A percentile compares a stretch with the other conserved stretches of the same genome.
Evolutionary conservation across 2,113 vertebrate species (phyloP).

Genomic region (human): DNA sequence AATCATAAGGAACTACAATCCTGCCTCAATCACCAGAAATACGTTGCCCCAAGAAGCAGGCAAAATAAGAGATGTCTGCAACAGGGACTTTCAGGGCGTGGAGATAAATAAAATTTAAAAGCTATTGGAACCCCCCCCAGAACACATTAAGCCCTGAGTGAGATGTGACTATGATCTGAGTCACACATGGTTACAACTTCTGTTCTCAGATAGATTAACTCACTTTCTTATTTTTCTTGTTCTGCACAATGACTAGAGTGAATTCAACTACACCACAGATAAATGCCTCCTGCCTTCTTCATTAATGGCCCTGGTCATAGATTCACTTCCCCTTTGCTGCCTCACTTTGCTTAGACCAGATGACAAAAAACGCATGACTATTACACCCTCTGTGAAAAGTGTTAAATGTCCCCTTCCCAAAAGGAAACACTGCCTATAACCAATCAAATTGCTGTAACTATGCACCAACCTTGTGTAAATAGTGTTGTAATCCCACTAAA

Average conservation of each 20-base stretch:
- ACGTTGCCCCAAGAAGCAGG: background rate
- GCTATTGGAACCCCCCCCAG: background rate
- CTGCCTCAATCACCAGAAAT: background rate
- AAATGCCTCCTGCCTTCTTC: background rate
- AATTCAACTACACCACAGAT: background rate
- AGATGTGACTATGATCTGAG: background rate
- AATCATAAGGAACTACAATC: background rate
- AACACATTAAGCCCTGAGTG: background rate
- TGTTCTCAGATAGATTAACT: background rate
- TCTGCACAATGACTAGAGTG: background rate
- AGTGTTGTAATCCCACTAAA: background rate
- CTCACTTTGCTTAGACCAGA: background rate
- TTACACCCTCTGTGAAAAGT: background rate
- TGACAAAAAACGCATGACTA: background rate
- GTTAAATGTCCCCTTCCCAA: background rate
- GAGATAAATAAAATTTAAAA: background rate
- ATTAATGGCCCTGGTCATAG: background rate
- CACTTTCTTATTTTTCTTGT: background rate
- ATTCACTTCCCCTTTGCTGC: background rate
- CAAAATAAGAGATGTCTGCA: background rate
- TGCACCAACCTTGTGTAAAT: too few species aligned
- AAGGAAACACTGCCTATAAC: background rate
- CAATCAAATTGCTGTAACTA: background rate
- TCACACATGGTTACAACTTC: background rate
- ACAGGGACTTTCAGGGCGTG: background rate